Evolutionary conservation across 2,888 invertebrate genomes (phyloP), one percentile per base, ranked within the genome.

Genomic region (Calameuta filiformis): DNA sequence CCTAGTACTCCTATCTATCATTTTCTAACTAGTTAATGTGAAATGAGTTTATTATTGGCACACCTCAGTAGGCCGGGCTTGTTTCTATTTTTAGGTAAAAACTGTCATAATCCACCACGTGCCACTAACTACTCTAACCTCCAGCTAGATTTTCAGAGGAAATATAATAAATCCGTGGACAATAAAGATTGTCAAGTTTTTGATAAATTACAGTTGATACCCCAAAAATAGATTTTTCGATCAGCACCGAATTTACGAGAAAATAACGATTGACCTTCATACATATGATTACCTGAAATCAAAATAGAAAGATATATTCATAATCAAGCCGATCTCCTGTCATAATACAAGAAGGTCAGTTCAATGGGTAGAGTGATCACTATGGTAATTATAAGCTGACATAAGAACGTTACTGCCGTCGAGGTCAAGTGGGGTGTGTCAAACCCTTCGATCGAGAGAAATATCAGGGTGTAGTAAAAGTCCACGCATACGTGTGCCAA

Each of bases 31-130:
- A 23, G 9, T 1, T 23, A 56, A 56, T 23, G 23, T 56, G 40
- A 56, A 56, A 68, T 79, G 77, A 69, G 80, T 83, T 82, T 83
- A 83, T 83, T 83, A 83, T 82, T 83, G 81, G 83, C 79, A 75
- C 56, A 77, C 76, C 81, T 73, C 75, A 33, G 80, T 78, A 73
- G 76, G 73, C 75, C 31, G 77, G 73, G 75, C 79, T 73, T 71
- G 56, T 37, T 76, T 80, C 83, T 83, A 83, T 83, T 83, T 81
- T 75, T 15, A 78, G 79, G 23, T 56, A 56, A 56, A 56, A 56
- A 56, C 15, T 56, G 40, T 56, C 40, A 56, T 56, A 56, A 56
- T 56, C 40, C 40, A 56, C 23, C 40, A 56, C 40, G 40, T 15
- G 23, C 23, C 23, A 56, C 40, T 33, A 9, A 71, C 33, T 9